These are phyloP conservation scores for Metallyticus violacea DNA, from an alignment of 2,888 invertebrate genomes.

Conservation along the genomic window DNA sequence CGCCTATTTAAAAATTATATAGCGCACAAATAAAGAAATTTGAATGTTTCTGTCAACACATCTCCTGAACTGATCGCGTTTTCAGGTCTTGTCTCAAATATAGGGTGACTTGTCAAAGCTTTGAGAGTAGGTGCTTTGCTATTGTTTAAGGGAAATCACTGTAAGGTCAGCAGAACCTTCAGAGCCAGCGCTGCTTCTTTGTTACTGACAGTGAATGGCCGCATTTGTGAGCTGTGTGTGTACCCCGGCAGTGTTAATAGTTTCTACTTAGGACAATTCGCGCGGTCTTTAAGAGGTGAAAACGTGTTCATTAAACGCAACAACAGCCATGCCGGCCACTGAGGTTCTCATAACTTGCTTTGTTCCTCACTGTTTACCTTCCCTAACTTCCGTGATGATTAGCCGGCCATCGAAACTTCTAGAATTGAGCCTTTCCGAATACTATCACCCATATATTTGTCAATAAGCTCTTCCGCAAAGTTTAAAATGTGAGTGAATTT, in stretches of 20 bases:
- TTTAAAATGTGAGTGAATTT: too few species aligned
- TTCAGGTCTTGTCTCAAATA: too few species aligned
- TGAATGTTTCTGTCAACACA: too few species aligned
- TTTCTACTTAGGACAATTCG: conserved; percentile 23
- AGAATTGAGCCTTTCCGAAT: too few species aligned
- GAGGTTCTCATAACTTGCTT: neutral
- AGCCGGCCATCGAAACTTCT: too few species aligned
- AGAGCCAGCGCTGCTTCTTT: neutral
- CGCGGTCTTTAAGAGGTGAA: conserved; percentile 11
- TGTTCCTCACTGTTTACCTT: neutral
- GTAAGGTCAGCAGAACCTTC: neutral
- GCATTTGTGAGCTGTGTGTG: neutral
- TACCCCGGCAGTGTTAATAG: conserved; percentile 15
- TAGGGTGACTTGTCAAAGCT: neutral
- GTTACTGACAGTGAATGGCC: neutral
- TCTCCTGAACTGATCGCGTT: too few species aligned
- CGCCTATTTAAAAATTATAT: too few species aligned
- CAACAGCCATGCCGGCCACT: too few species aligned
- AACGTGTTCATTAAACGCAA: neutral
- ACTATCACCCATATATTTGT: too few species aligned
- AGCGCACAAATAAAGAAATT: too few species aligned
- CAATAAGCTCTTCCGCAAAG: too few species aligned
- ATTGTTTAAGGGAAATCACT: neutral
- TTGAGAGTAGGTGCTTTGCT: too few species aligned
- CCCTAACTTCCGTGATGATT: neutral